Conservation (phyloP, 2,797 vertebrate species). For the Danio kyathit region DNA sequence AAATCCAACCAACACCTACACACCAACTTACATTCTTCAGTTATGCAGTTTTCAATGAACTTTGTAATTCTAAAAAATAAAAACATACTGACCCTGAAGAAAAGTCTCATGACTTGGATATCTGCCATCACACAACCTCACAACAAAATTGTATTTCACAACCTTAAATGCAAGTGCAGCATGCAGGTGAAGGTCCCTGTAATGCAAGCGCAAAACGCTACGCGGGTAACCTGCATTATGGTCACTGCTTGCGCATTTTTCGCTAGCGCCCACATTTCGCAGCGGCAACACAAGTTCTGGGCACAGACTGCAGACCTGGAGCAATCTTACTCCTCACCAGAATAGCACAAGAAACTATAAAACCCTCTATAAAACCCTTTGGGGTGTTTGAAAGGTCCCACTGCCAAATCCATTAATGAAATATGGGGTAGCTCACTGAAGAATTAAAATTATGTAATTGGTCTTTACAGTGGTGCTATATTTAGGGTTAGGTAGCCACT, state of each 20-base stretch:
- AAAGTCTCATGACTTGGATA: background rate
- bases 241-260: conserved; percentile 76
- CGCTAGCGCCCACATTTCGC: conserved; percentile 67
- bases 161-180: conserved; percentile 92
- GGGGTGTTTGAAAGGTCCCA: conserved; percentile 38
- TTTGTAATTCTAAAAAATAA: background rate
- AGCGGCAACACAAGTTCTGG: conserved; percentile 70
- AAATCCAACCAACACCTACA: conserved; percentile 92
- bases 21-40: conserved; percentile 91
- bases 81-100: background rate
- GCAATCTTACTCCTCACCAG: conserved; percentile 78
- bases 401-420: background rate
- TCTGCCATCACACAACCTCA: background rate
- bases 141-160: conserved; percentile 69
- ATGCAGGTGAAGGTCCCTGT: conserved; percentile 96
- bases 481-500: conserved; percentile 58
- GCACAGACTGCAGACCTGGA: conserved; percentile 88
- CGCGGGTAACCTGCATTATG: conserved; percentile 61
- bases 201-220: conserved; percentile 94
- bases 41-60: conserved; percentile 75
- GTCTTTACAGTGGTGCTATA: conserved; percentile 58
- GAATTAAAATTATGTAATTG: background rate
- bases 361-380: conserved; percentile 59
- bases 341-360: conserved; percentile 78
- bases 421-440: background rate